Evolutionary conservation across 1,140 invertebrate species (phyloP).

Genomic region (Zaprionus davidi): DNA sequence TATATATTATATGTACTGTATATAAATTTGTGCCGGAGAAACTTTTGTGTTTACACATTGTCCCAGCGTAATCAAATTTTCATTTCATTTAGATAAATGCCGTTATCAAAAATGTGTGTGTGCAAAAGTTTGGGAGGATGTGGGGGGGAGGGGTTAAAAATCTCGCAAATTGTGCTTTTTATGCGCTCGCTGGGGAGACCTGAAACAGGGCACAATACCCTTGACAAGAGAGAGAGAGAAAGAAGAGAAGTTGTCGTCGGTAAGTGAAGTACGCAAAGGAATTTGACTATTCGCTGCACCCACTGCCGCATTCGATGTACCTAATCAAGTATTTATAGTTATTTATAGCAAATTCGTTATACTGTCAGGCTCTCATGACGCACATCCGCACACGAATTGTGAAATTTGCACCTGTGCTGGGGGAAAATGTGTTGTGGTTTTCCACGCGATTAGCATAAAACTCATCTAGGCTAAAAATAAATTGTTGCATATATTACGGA

Average conservation of each 20-base stretch:
- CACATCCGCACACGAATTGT: background rate
- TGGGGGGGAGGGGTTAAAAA: background rate
- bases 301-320: background rate
- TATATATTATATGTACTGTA: background rate
- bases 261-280: background rate
- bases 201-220: background rate
- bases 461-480: constrained; percentile 1
- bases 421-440: background rate
- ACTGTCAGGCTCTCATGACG: background rate
- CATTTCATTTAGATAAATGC: constrained; percentile 9
- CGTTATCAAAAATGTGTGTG: background rate
- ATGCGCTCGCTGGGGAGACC: background rate
- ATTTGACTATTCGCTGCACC: background rate
- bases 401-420: constrained; percentile 1
- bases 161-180: constrained; percentile 5
- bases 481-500: constrained; percentile 1
- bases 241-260: too few relatives aligned
- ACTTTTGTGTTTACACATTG: constrained; percentile 9
- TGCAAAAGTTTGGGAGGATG: background rate
- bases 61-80: constrained; percentile 10
- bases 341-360: constrained; percentile 2
- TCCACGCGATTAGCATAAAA: constrained; percentile 6
- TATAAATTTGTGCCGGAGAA: background rate
- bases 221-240: background rate
- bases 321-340: constrained; percentile 2